Evolutionary conservation across 30 jellyfish, hydroid and myxozoan genomes (phyloP), one percentile per base, ranked within the genome.

Genomic region (Hydractinia echinata): DNA sequence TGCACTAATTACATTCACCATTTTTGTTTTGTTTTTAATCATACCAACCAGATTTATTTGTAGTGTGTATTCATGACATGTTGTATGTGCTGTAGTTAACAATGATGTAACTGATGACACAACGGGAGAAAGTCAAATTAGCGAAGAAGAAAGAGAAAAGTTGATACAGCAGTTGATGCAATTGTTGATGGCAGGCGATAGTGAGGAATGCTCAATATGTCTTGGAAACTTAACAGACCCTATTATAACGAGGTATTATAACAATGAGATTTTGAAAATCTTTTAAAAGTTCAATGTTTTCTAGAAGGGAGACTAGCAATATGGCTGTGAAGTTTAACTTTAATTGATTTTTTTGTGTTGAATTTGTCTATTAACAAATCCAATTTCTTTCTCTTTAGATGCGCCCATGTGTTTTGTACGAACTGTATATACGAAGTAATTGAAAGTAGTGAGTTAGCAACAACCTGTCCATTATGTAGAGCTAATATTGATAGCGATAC

Each of bases 191-290:
- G 81, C 95, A 3, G 95, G 95, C 52, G 95, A 86, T 56, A 86
- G 95, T 66, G 95, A 86, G 72, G 95, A 79, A 54, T 86, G 95
- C 82, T 56, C 95, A 18, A 79, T 86, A 9, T 86, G 95, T 64
- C 55, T 86, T 77, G 95, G 80, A 21, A 86, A 70, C 53, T 79
- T 86, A 20, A 79, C 61, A 13, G 84, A 86, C 52, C 89, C 95
- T 14, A 86, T 86, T 70, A 86, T 86, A 8, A 86, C 95, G 30
- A 79, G 89, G 95, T 79, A 53, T 49, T 7, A 20, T 5, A 30
- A 30, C 44, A 30, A n/a, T n/a, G n/a, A n/a, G 44, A 30, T 30
- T 30, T 30, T 30, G 44, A 30, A 1, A 2, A 30, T 30, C 2
- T 30, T 30, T 30, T 30, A 30, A 30, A 30, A 30, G 44, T 30